Evolutionary conservation across 2,888 invertebrate species (phyloP).

Genomic region (Ommatoiulus sabulosus): DNA sequence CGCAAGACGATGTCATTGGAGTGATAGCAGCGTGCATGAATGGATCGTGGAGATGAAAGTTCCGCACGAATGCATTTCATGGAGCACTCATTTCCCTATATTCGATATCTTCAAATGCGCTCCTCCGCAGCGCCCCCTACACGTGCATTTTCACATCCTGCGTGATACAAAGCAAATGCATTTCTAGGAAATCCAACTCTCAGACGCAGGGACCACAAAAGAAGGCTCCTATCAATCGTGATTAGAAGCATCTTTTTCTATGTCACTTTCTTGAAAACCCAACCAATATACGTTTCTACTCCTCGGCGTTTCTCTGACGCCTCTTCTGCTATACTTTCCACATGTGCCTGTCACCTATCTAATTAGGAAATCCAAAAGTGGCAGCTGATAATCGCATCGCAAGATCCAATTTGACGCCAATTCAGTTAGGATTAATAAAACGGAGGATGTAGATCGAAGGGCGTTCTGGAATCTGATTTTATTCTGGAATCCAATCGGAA

Average conservation of each 20-base stretch:
- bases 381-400: constrained; percentile 26
- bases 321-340: background rate
- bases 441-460: constrained; percentile 15
- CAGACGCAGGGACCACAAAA: background rate
- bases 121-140: background rate
- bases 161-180: background rate
- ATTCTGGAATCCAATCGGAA: background rate
- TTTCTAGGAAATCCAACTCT: constrained; percentile 11
- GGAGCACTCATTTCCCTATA: constrained; percentile 18
- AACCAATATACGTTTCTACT: background rate
- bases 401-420: constrained; percentile 10
- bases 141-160: background rate
- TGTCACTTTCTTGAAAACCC: background rate
- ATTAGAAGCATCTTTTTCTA: constrained; percentile 9
- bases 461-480: constrained; percentile 29
- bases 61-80: constrained; percentile 20
- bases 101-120: constrained; percentile 6
- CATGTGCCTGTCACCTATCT: constrained; percentile 17
- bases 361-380: constrained; percentile 21
- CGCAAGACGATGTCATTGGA: background rate
- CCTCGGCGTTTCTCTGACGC: background rate
- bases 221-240: constrained; percentile 8
- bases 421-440: constrained; percentile 13
- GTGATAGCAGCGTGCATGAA: constrained; percentile 11
- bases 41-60: constrained; percentile 28